Evolutionary conservation across 2,113 vertebrate genomes (phyloP), one percentile per base, ranked within the genome.

Genomic region (Brevimyrus niger): DNA sequence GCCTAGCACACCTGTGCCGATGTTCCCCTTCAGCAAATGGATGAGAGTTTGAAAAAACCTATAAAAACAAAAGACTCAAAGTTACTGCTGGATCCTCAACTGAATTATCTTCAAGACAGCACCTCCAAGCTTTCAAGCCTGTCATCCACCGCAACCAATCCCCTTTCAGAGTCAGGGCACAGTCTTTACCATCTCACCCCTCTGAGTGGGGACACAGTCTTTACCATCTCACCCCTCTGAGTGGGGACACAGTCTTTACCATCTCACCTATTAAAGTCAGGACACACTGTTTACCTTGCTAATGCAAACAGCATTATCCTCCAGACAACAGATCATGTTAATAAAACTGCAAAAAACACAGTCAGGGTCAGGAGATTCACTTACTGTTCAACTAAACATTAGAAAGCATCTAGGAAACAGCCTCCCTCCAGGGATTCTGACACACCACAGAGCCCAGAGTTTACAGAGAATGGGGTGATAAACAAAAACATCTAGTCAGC

Each of bases 21-120:
- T 97, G 92, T 98, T 98, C 88, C 97, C 97, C 90, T 98, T 98
- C 86, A 98, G 94, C 35, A 98, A 96, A 88, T 97, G 97, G 1
- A 95, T 96, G 88, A 97, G 94, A 7, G 97, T 97, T 90, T 98
- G 96, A 55, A 95, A 35, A 93, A 97, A 98, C 44, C 97, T 98
- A 92, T 88, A 85, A 83, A 83, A 83, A 61, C 48, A 53, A 88
- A 35, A 47, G 31, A 76, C 69, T 76, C 31, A 76, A 38, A 42
- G 35, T 76, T 38, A 76, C 69, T 19, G 11, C 35, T 35, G 69
- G 69, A 15, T 38, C 69, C 69, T 76, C 69, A 15, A 38, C 35
- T 17, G 17, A 19, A 76, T 19, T 19, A 1, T 38, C 31, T 27
- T 17, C 69, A 35, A 15, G 69, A 35, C 4, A 35, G n/a, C 69